phyloP scores from a whole-genome alignment of 2,113 vertebrate species.

The Prietella phreatophila region DNA sequence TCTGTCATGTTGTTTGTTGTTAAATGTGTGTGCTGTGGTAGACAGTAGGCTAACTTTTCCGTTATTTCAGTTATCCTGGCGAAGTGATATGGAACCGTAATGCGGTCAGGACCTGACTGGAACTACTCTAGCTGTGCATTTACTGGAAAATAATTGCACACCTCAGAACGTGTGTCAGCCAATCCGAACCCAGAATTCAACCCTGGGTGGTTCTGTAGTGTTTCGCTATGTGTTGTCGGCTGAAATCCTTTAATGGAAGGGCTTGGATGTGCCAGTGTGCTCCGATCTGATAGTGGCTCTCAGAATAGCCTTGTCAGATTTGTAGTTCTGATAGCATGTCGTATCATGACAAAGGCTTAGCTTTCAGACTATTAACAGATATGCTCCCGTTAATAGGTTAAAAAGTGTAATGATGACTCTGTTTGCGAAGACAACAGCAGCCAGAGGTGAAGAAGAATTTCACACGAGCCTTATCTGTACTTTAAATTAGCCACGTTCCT shows the following conservation, averaged over 20 bases:
- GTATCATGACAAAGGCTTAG: background rate
- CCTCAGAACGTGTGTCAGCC: no score
- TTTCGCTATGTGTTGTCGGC: background rate
- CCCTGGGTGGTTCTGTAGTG: background rate
- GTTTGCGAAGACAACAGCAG: background rate
- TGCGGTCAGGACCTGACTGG: no score
- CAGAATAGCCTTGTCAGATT: conserved; percentile 25
- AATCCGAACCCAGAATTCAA: no score
- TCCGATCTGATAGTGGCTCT: conserved; percentile 9
- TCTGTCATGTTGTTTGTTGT: no score
- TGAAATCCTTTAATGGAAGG: background rate
- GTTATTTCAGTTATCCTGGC: no score
- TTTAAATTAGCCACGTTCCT: background rate
- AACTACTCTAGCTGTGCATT: no score
- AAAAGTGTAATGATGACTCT: conserved; percentile 8
- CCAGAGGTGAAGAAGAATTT: background rate
- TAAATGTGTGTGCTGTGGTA: no score
- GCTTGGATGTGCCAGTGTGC: conserved; percentile 26
- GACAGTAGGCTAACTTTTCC: no score
- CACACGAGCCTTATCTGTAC: background rate
- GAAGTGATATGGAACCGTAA: no score
- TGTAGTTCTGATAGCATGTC: conserved; percentile 2
- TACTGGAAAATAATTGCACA: no score
- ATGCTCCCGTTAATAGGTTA: background rate
- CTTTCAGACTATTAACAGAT: background rate